Conservation (phyloP, 2,113 vertebrate genomes). For the Pogona vitticeps region DNA sequence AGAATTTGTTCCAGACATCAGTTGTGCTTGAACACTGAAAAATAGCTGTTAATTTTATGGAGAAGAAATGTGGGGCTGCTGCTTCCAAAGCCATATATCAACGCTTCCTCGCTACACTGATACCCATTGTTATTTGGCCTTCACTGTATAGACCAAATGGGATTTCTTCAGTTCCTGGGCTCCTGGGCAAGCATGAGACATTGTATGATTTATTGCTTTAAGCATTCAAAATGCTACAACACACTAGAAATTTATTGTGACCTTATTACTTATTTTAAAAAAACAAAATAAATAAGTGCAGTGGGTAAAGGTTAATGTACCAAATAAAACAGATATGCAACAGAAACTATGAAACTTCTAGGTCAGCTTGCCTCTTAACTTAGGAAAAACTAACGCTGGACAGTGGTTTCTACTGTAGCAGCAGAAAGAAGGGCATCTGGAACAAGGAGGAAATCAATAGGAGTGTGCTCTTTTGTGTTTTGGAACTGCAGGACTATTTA, state of each 20-base stretch:
- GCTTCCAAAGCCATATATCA: constrained; percentile 66
- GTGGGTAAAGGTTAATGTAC: constrained; percentile 69
- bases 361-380: accelerated
- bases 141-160: constrained; percentile 68
- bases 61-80: constrained; percentile 53
- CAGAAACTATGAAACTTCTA: constrained; percentile 26
- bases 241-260: constrained; percentile 65
- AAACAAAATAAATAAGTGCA: constrained; percentile 63
- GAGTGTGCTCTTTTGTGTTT: too few relatives aligned
- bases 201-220: constrained; percentile 70
- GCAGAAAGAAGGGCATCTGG: neutral
- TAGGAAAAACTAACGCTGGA: neutral
- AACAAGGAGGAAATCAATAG: neutral
- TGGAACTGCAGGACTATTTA: too few relatives aligned
- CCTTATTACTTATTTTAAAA: constrained; percentile 60
- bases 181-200: constrained; percentile 41
- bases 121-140: constrained; percentile 59
- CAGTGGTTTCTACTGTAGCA: neutral
- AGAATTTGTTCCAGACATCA: constrained; percentile 69
- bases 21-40: constrained; percentile 64
- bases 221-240: constrained; percentile 70
- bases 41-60: constrained; percentile 73
- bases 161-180: constrained; percentile 68
- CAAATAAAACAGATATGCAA: constrained; percentile 68
- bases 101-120: constrained; percentile 51